Percentiles rank a stretch among this genome's conserved stretches.
Conservation (phyloP, 1,140 invertebrate species). For the Zaprionus nigranus region DNA sequence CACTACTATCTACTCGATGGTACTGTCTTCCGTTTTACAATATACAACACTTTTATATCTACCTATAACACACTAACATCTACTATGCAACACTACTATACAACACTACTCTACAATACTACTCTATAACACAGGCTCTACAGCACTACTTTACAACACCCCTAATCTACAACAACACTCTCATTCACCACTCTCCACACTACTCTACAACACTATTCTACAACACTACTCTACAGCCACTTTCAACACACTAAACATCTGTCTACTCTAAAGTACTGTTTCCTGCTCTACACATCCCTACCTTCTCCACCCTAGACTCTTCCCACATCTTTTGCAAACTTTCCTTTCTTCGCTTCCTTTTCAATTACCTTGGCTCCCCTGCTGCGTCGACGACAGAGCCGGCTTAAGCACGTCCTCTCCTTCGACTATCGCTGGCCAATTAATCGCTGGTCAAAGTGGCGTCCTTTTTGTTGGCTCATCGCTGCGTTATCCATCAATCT, state of each 20-base stretch:
- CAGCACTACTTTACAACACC: not conserved
- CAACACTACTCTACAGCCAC: too few species aligned
- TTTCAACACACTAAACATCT: too few species aligned
- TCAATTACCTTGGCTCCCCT: not conserved
- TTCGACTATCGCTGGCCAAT: slow-evolving; percentile 1
- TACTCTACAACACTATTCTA: not conserved
- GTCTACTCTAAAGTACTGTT: too few species aligned
- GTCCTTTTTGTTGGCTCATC: not conserved
- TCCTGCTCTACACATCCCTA: too few species aligned
- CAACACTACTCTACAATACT: too few species aligned
- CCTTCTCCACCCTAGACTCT: not conserved
- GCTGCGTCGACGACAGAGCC: not conserved
- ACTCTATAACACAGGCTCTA: too few species aligned
- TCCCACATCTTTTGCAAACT: not conserved
- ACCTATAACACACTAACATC: too few species aligned
- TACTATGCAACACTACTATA: too few species aligned
- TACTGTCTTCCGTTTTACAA: not conserved
- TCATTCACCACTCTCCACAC: too few species aligned
- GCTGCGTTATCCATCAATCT: slow-evolving; percentile 18
- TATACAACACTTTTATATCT: too few species aligned
- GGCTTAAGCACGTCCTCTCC: slow-evolving; percentile 1
- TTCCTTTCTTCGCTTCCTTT: not conserved
- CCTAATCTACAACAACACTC: not conserved
- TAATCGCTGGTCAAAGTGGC: not conserved
- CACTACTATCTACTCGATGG: not conserved